A percentile compares a stretch with the other conserved stretches of the same genome.
Conservation (phyloP, 2,888 invertebrate species). For the Brachycybe producta region DNA sequence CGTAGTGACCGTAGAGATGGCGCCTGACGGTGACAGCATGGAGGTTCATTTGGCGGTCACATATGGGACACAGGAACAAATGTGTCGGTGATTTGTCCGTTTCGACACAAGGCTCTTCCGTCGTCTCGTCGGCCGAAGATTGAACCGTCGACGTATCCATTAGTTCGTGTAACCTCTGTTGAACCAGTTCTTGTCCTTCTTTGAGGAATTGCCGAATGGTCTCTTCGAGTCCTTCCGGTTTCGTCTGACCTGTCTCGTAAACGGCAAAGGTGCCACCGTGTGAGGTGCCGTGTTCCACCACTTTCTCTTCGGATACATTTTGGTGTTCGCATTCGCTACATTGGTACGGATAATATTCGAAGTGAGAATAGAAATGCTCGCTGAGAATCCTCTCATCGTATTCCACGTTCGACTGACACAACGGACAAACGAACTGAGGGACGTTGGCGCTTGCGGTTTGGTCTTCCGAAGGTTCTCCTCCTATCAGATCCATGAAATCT, state of each 20-base stretch:
- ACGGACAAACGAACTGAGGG: slow-evolving; percentile 16
- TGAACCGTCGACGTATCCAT: background rate
- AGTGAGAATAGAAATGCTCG: slow-evolving; percentile 19
- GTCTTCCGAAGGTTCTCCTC: background rate
- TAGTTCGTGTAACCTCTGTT: background rate
- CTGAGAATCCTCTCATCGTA: slow-evolving; percentile 12
- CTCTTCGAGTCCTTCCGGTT: slow-evolving; percentile 17
- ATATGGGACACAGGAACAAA: slow-evolving; percentile 22
- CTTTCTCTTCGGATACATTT: slow-evolving; percentile 13
- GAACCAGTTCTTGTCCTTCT: slow-evolving; percentile 5
- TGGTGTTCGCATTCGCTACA: slow-evolving; percentile 16
- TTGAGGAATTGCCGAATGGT: slow-evolving; percentile 17
- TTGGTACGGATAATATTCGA: slow-evolving; percentile 17
- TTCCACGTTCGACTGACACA: slow-evolving; percentile 15
- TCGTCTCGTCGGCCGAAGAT: background rate
- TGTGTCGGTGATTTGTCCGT: background rate
- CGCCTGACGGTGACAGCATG: slow-evolving; percentile 21
- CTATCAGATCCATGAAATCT: slow-evolving; percentile 14
- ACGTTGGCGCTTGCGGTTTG: background rate
- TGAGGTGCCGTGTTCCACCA: slow-evolving; percentile 8
- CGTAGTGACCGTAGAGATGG: slow-evolving; percentile 22
- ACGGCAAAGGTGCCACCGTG: slow-evolving; percentile 6
- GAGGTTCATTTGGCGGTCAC: slow-evolving; percentile 18
- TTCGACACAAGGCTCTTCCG: slow-evolving; percentile 4
- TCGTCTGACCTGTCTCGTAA: background rate